These are phyloP conservation scores for human (Homo sapiens) DNA, from an alignment of 2,113 vertebrate species.

Conservation along the genomic window GRCh38 chr2:225670501-225671000, in stretches of 20 bases:
- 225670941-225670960: neutral
- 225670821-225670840: neutral
- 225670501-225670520: neutral
- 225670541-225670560: constrained; percentile 74
- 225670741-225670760: neutral
- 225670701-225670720: neutral
- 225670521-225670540: rapidly evolving
- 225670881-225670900: neutral
- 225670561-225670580: constrained; percentile 43
- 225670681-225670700: neutral
- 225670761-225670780: neutral
- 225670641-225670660: constrained; percentile 44
- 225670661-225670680: constrained; percentile 39
- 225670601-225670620: neutral
- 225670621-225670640: constrained; percentile 45
- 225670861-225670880: neutral
- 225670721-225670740: neutral
- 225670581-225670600: neutral
- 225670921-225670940: neutral
- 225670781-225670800: neutral
- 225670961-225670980: neutral
- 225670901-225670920: neutral
- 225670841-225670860: neutral
- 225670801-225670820: neutral
- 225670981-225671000: neutral